Percentiles rank a stretch among this genome's conserved stretches.
These are phyloP conservation scores for Diplodus sargus DNA, from an alignment of 2,797 vertebrate species.

Conservation along the genomic window DNA sequence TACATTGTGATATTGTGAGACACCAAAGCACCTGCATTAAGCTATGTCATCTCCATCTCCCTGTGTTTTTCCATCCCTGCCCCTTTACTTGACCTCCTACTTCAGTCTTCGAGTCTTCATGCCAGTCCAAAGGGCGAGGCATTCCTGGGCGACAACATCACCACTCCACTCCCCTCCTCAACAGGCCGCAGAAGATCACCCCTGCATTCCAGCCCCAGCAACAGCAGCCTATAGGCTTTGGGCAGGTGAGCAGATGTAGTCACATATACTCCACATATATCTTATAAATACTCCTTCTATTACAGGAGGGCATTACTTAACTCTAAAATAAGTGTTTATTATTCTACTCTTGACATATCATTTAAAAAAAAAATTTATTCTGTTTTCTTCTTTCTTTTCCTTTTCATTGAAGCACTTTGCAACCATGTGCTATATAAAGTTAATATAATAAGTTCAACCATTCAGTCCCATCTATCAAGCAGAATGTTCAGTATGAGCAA, in stretches of 20 bases:
- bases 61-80: background rate
- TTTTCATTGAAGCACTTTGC: no score
- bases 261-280: background rate
- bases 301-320: no score
- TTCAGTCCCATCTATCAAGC: background rate
- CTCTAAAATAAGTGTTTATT: no score
- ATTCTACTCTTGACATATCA: no score
- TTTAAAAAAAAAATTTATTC: no score
- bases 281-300: no score
- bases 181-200: constrained; percentile 91
- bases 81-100: constrained; percentile 23
- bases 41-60: background rate
- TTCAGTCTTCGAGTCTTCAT: constrained; percentile 85
- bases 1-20: background rate
- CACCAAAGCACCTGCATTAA: constrained; percentile 10
- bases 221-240: constrained; percentile 91
- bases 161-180: constrained; percentile 85
- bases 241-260: constrained; percentile 87
- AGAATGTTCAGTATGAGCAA: background rate
- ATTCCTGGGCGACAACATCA: constrained; percentile 88
- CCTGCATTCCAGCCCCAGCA: constrained; percentile 91
- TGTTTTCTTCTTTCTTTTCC: no score
- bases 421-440: no score
- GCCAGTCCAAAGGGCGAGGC: constrained; percentile 90
- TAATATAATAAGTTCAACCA: background rate